Conservation (phyloP, 2,797 vertebrate genomes). For the Synanceia verrucosa region DNA sequence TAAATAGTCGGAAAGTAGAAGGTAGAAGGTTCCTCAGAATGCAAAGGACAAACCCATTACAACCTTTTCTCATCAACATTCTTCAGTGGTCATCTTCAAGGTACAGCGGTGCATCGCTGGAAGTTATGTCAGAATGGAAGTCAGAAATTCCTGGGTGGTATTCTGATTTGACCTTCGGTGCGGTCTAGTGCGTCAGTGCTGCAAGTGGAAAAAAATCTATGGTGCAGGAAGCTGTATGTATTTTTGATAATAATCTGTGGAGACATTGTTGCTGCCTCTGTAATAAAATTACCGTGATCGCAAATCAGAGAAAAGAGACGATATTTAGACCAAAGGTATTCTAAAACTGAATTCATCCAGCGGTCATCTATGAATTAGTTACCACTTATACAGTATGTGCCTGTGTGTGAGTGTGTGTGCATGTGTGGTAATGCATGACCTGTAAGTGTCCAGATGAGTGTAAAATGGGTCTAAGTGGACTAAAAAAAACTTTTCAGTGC, state of each 20-base stretch:
- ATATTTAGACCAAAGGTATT: neutral
- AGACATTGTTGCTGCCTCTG: neutral
- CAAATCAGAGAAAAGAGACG: neutral
- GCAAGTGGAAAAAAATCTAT: neutral
- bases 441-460: slow-evolving; percentile 61
- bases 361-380: neutral
- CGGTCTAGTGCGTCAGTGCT: neutral
- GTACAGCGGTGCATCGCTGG: neutral
- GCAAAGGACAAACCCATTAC: slow-evolving; percentile 38
- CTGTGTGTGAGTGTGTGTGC: neutral
- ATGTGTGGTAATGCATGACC: slow-evolving; percentile 46
- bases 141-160: slow-evolving; percentile 3
- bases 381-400: slow-evolving; percentile 22
- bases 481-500: slow-evolving; percentile 45
- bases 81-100: slow-evolving; percentile 30
- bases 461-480: slow-evolving; percentile 55
- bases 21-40: slow-evolving; percentile 51
- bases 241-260: neutral
- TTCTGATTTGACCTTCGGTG: slow-evolving; percentile 2
- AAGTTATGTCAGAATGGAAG: slow-evolving; percentile 3
- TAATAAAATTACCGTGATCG: neutral
- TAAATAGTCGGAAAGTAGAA: slow-evolving; percentile 35
- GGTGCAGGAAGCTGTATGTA: neutral
- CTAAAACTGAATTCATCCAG: neutral
- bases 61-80: slow-evolving; percentile 46